A percentile compares a stretch with the other conserved stretches of the same genome.
phyloP scores from a whole-genome alignment of 1,140 invertebrate genomes.

The Bemisia tabaci region DNA sequence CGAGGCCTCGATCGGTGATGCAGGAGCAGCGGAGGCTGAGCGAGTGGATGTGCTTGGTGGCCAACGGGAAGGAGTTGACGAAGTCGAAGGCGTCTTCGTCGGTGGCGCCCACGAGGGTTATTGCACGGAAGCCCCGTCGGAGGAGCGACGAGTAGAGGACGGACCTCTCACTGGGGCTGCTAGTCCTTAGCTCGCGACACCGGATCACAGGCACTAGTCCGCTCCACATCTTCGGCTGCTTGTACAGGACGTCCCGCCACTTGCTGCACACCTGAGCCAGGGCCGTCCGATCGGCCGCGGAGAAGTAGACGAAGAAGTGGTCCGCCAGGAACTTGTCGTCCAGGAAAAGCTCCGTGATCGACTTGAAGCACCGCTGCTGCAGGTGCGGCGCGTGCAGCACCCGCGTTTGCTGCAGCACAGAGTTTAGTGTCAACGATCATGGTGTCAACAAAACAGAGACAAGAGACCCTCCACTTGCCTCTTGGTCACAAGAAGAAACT shows the following conservation, averaged over 20 bases:
- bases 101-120: constrained; percentile 66
- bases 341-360: constrained; percentile 51
- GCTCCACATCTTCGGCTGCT: constrained; percentile 67
- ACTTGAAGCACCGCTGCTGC: not conserved
- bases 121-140: constrained; percentile 66
- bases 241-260: constrained; percentile 77
- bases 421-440: too few relatives aligned
- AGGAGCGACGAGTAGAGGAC: constrained; percentile 70
- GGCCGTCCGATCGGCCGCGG: constrained; percentile 53
- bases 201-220: constrained; percentile 68
- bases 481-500: too few relatives aligned
- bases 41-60: constrained; percentile 66
- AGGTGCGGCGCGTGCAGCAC: not conserved
- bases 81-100: constrained; percentile 82
- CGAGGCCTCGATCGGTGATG: constrained; percentile 74
- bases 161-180: constrained; percentile 47
- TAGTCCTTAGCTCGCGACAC: constrained; percentile 57
- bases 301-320: constrained; percentile 75
- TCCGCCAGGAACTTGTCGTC: constrained; percentile 66
- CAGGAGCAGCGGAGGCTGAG: constrained; percentile 71
- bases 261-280: constrained; percentile 67
- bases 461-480: too few relatives aligned
- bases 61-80: constrained; percentile 65
- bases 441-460: too few relatives aligned
- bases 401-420: constrained; percentile 6